A percentile compares a stretch with the other conserved stretches of the same genome.
phyloP scores from a whole-genome alignment of 2,888 invertebrate species.

The Acronicta leporina region DNA sequence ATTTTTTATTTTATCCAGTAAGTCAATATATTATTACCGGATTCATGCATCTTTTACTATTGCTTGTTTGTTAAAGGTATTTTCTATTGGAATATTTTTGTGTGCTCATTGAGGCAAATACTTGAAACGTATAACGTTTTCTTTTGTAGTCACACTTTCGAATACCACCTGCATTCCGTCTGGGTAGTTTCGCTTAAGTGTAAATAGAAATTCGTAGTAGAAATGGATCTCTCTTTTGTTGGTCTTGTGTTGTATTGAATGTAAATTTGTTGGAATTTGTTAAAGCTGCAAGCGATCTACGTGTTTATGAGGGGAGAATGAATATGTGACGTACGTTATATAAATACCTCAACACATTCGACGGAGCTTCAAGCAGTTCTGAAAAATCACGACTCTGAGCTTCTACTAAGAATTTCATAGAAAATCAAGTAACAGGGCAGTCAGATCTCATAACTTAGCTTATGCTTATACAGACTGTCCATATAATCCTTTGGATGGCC shows the following conservation, averaged over 20 bases:
- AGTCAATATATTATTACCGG: too few relatives aligned
- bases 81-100: conserved; percentile 18
- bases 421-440: too few relatives aligned
- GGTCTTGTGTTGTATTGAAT: neutral
- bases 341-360: too few relatives aligned
- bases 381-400: too few relatives aligned
- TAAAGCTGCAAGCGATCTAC: conserved; percentile 2
- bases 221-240: conserved; percentile 5
- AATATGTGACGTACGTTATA: too few relatives aligned
- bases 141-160: conserved; percentile 30
- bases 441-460: too few relatives aligned
- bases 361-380: too few relatives aligned
- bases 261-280: neutral
- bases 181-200: conserved; percentile 28
- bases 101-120: conserved; percentile 39
- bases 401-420: too few relatives aligned
- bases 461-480: too few relatives aligned
- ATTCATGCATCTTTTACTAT: neutral
- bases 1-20: too few relatives aligned
- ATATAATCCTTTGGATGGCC: too few relatives aligned
- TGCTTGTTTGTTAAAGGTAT: conserved; percentile 38
- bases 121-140: conserved; percentile 24
- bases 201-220: conserved; percentile 5
- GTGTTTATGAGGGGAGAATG: neutral
- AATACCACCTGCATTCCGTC: conserved; percentile 31